These are phyloP conservation scores for Glaucomys volans DNA, from an alignment of 2,113 vertebrate genomes.

Conservation along the genomic window DNA sequence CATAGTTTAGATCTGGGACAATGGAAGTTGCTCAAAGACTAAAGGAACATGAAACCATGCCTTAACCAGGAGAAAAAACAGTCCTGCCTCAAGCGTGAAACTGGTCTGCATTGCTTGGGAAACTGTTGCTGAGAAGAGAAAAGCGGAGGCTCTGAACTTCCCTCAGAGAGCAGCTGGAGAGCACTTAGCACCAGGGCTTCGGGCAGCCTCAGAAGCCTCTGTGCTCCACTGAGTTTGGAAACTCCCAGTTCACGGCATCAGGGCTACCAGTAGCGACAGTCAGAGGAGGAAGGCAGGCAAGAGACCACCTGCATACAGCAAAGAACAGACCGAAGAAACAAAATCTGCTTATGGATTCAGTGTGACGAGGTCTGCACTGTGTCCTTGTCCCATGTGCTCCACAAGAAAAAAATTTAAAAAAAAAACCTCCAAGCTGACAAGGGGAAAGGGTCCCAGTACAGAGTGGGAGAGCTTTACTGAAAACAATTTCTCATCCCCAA, in stretches of 20 bases:
- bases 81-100: background rate
- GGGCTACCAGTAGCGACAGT: background rate
- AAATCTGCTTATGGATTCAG: background rate
- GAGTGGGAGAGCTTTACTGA: too few species aligned
- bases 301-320: rapidly evolving
- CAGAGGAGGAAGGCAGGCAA: rapidly evolving
- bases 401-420: too few species aligned
- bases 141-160: rapidly evolving
- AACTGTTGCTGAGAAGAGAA: too few species aligned
- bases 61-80: rapidly evolving
- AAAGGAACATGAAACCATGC: background rate
- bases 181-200: background rate
- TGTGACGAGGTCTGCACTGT: rapidly evolving
- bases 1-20: too few species aligned
- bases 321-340: background rate
- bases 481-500: background rate
- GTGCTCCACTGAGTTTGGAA: background rate
- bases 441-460: rapidly evolving
- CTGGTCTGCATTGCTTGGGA: rapidly evolving
- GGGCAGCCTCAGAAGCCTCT: too few species aligned
- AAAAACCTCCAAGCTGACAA: rapidly evolving
- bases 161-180: background rate
- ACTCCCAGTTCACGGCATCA: too few species aligned
- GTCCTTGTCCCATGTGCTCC: rapidly evolving
- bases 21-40: rapidly evolving